These are phyloP conservation scores for Zygaena filipendulae DNA, from an alignment of 2,888 invertebrate species.

Conservation along the genomic window DNA sequence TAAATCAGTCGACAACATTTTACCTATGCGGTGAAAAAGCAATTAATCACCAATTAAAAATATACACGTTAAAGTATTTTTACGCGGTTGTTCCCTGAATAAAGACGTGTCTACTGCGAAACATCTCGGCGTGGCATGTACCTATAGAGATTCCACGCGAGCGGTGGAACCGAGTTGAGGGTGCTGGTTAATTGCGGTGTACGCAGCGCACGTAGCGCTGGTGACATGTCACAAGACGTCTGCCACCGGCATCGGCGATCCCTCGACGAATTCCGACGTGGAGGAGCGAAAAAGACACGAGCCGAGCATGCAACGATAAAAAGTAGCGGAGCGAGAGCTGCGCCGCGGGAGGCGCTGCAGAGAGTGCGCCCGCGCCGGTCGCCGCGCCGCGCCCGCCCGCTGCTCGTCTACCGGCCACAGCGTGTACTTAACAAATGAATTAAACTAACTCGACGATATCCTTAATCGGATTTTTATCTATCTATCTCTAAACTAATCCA, in stretches of 20 bases:
- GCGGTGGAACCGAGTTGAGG: conserved; percentile 34
- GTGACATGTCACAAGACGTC: conserved; percentile 65
- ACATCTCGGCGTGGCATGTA: conserved; percentile 27
- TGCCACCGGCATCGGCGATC: conserved; percentile 66
- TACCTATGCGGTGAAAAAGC: no score
- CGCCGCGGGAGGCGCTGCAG: conserved; percentile 48
- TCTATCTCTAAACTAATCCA: no score
- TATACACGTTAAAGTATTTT: conserved; percentile 37
- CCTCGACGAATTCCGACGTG: conserved; percentile 63
- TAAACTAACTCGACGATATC: no score
- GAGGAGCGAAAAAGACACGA: conserved; percentile 68
- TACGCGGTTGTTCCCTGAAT: conserved; percentile 53
- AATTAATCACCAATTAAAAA: conserved; percentile 41
- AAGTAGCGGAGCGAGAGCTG: conserved; percentile 45
- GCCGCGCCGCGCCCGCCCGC: conserved; percentile 20
- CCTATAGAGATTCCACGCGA: conserved; percentile 35
- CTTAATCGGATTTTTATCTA: no score
- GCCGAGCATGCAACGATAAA: conserved; percentile 56
- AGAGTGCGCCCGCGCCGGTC: conserved; percentile 24
- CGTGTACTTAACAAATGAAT: conserved; percentile 24
- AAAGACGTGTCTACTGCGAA: conserved; percentile 40
- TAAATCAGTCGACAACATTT: no score
- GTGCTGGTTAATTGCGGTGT: conserved; percentile 59
- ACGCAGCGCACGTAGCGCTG: conserved; percentile 57
- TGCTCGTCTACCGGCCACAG: conserved; percentile 19